These are phyloP conservation scores for Nyctibius bracteatus DNA, from an alignment of 2,113 vertebrate genomes.

Conservation along the genomic window DNA sequence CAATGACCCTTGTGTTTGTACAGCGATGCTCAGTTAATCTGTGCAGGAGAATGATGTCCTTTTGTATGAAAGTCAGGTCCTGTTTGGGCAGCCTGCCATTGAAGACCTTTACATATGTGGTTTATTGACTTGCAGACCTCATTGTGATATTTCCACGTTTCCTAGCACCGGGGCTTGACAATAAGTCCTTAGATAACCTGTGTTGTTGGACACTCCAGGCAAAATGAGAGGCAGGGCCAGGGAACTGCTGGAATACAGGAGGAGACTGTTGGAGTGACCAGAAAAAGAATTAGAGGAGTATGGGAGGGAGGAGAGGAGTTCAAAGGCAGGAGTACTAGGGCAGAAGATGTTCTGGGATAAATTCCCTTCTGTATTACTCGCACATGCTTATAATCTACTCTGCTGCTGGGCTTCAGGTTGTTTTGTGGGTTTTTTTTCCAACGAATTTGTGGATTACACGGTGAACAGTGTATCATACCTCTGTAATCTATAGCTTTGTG, in stretches of 20 bases:
- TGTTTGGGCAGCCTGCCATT: background rate
- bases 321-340: background rate
- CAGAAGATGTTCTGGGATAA: background rate
- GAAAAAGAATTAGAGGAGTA: background rate
- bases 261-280: background rate
- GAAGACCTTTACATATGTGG: background rate
- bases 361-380: background rate
- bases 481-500: background rate
- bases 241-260: background rate
- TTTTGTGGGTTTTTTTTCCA: background rate
- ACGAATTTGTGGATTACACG: background rate
- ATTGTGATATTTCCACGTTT: background rate
- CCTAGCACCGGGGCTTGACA: background rate
- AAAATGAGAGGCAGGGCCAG: background rate
- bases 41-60: background rate
- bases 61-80: background rate
- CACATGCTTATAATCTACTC: background rate
- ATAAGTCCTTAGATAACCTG: background rate
- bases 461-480: background rate
- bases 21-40: background rate
- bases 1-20: background rate
- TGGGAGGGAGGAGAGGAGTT: background rate
- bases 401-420: background rate
- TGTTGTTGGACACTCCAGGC: background rate
- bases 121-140: conserved; percentile 1